A percentile compares a stretch with the other conserved stretches of the same genome.
Evolutionary conservation across 2,797 vertebrate genomes (phyloP).

Genomic region (Spinibarbus caldwelli): DNA sequence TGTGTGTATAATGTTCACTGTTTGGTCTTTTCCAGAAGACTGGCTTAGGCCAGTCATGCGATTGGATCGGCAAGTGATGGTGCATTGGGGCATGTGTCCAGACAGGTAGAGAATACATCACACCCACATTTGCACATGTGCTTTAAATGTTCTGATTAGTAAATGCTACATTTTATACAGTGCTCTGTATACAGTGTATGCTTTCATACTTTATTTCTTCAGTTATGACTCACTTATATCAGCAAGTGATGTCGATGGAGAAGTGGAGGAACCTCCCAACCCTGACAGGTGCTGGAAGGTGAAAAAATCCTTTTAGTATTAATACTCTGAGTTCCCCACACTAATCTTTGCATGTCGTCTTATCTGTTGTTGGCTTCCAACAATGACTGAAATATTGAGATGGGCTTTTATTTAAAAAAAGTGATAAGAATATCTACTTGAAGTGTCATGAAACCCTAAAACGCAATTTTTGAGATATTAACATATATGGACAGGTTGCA

Average conservation of each 20-base stretch:
- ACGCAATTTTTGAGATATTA: too few species aligned
- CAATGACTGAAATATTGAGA: background rate
- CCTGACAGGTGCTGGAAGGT: slow-evolving; percentile 91
- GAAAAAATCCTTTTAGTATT: slow-evolving; percentile 32
- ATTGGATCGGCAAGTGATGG: slow-evolving; percentile 90
- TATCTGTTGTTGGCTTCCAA: too few species aligned
- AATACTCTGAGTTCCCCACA: background rate
- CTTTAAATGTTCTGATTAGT: background rate
- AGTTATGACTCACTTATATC: slow-evolving; percentile 96
- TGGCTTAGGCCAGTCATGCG: slow-evolving; percentile 94
- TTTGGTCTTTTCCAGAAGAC: slow-evolving; percentile 80
- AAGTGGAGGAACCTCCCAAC: slow-evolving; percentile 88
- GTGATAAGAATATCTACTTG: background rate
- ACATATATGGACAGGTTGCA: too few species aligned
- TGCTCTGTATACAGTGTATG: background rate
- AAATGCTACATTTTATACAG: background rate
- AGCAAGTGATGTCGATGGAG: slow-evolving; percentile 85
- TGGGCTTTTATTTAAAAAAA: background rate
- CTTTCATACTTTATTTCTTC: slow-evolving; percentile 19
- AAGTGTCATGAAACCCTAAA: too few species aligned
- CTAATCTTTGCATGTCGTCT: background rate
- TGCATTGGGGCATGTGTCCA: slow-evolving; percentile 95
- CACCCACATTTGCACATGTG: background rate
- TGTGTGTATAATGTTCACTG: background rate
- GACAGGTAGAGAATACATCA: slow-evolving; percentile 85